A percentile compares a stretch with the other conserved stretches of the same genome.
These are phyloP conservation scores for Pyrocephalus nanus DNA, from an alignment of 2,797 vertebrate species.

Conservation along the genomic window DNA sequence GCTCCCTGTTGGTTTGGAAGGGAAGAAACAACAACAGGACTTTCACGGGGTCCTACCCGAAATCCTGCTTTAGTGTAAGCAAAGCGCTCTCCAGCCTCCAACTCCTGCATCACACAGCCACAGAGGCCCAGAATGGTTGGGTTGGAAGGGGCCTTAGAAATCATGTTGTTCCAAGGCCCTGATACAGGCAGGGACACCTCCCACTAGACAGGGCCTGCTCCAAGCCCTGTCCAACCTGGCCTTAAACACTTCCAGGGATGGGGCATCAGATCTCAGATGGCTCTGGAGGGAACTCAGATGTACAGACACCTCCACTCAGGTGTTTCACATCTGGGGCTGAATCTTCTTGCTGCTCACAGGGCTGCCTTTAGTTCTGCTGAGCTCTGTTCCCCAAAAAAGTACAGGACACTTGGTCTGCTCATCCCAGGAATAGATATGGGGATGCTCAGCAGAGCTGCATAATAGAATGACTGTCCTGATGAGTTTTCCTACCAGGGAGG, in stretches of 20 bases:
- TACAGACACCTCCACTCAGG: background rate
- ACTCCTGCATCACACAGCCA: background rate
- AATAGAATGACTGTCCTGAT: background rate
- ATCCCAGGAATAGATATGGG: background rate
- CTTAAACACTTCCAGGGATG: background rate
- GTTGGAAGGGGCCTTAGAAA: no score
- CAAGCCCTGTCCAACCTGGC: rapidly evolving
- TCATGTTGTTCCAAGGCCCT: background rate
- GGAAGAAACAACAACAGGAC: no score
- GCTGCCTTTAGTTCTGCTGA: background rate
- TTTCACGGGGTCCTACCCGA: background rate
- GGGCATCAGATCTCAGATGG: background rate
- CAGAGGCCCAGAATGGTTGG: background rate
- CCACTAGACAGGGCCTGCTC: background rate
- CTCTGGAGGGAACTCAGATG: background rate
- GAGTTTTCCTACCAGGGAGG: background rate
- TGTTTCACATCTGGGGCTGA: background rate
- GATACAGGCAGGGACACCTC: background rate
- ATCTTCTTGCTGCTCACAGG: background rate
- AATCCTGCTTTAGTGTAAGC: background rate
- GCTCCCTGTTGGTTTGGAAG: background rate
- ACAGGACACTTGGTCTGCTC: background rate
- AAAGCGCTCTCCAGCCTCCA: background rate
- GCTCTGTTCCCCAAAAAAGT: background rate
- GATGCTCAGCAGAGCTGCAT: background rate